Conservation (phyloP, 2,888 invertebrate species). For the Brenthis daphne region DNA sequence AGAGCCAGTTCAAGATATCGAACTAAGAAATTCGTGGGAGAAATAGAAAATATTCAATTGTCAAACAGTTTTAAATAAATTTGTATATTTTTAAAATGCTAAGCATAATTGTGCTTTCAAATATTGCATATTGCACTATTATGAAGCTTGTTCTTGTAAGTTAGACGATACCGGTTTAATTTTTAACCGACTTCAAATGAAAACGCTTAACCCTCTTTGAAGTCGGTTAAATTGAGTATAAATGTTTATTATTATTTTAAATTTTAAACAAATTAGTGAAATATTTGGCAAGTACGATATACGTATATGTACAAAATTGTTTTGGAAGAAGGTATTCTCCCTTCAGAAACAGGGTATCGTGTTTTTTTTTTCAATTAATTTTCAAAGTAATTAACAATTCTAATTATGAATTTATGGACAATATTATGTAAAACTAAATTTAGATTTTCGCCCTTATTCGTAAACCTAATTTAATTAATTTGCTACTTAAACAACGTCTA, state of each 20-base stretch:
- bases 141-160: constrained; percentile 15
- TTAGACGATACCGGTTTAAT: constrained; percentile 18
- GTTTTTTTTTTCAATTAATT: constrained; percentile 49
- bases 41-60: constrained; percentile 17
- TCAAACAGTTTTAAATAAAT: constrained; percentile 18
- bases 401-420: constrained; percentile 62
- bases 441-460: constrained; percentile 57
- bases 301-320: constrained; percentile 39
- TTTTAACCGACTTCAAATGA: constrained; percentile 4
- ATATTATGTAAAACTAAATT: constrained; percentile 58
- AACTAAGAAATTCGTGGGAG: neutral
- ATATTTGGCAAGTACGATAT: constrained; percentile 31
- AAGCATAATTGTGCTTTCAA: constrained; percentile 23
- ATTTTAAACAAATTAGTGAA: neutral
- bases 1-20: neutral
- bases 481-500: constrained; percentile 2
- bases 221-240: neutral
- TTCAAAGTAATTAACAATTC: constrained; percentile 48
- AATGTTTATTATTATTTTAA: constrained; percentile 1
- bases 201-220: neutral
- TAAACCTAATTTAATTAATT: constrained; percentile 37
- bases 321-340: constrained; percentile 44
- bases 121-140: constrained; percentile 21
- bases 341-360: constrained; percentile 66
- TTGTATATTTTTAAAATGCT: constrained; percentile 20